Evolutionary conservation across 2,797 vertebrate genomes (phyloP).

Genomic region (Myiotriccus ornatus): DNA sequence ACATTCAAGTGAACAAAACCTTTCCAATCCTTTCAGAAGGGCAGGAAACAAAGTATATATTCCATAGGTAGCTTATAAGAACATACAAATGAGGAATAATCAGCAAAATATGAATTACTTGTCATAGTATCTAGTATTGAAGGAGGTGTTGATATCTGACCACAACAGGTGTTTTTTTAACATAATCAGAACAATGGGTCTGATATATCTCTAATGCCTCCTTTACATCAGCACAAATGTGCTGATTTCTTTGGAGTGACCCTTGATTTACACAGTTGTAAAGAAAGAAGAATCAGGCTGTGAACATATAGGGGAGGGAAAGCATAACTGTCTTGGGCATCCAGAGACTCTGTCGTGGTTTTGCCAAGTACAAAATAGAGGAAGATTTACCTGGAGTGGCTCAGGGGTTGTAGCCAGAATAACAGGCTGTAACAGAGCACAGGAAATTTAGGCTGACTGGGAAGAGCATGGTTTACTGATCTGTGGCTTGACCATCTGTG

Average conservation of each 20-base stretch:
- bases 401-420: background rate
- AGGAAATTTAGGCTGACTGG: background rate
- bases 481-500: background rate
- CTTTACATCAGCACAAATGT: background rate
- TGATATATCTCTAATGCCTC: background rate
- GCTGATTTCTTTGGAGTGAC: background rate
- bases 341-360: background rate
- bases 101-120: background rate
- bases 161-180: background rate
- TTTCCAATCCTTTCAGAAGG: background rate
- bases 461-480: background rate
- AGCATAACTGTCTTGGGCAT: background rate
- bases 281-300: background rate
- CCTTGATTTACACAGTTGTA: background rate
- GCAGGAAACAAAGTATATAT: background rate
- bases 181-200: background rate
- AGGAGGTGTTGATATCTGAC: background rate
- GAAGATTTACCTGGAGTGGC: constrained; percentile 32
- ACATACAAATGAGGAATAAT: background rate
- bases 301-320: background rate
- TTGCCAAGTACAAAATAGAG: background rate
- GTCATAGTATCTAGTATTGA: background rate
- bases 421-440: background rate
- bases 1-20: background rate
- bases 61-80: background rate